Base-by-base conservation (phyloP, 2,888 invertebrate species). In the Clistopyga incitator region DNA sequence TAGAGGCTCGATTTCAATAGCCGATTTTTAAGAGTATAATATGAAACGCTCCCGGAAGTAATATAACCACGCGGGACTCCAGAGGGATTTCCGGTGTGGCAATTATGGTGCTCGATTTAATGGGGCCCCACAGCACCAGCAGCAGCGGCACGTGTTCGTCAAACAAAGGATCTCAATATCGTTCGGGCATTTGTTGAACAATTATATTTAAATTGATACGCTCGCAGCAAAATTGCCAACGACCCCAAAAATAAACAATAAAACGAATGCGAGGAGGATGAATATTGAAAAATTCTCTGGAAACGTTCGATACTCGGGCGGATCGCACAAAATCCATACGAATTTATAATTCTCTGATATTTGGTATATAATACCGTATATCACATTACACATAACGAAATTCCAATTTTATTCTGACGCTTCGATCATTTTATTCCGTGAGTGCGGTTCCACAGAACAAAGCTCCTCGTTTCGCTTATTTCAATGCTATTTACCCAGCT, bases 141-240 rank as follows among this genome's bases (percentile, higher is more conserved):
- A 38, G 1, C 38, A 38, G 38, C 8, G 10, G 42, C 68, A 68
- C 80, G 74, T 34, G 52, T 61, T 25, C 65, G 42, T 76, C 78
- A 50, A 79, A 82, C 50, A 50, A 79, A 75, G 59, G 29, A 56
- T 29, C 52, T 59, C 54, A 56, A 71, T 71, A 65, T 59, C 70
- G 15, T 65, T 65, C 78, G 78, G 64, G 65, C 47, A 78, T 78
- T 76, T 79, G 56, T 79, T 71, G n/a, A 23, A 29, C 61, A 29
- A 64, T 42, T 20, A 64, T 76, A 20, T 65, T 76, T 61, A 56
- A 42, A 80, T 68, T n/a, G 11, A 20, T 20, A 20, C 54, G 20
- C 38, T 42, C 45, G 25, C 29, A 52, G 8, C 8, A 10, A 18
- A 54, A 20, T 20, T 10, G 23, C 20, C 18, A 4, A 4, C 20